Evolutionary conservation across 2,888 invertebrate species (phyloP), one percentile per base, ranked within the genome.

Genomic region (Andrena bicolor): DNA sequence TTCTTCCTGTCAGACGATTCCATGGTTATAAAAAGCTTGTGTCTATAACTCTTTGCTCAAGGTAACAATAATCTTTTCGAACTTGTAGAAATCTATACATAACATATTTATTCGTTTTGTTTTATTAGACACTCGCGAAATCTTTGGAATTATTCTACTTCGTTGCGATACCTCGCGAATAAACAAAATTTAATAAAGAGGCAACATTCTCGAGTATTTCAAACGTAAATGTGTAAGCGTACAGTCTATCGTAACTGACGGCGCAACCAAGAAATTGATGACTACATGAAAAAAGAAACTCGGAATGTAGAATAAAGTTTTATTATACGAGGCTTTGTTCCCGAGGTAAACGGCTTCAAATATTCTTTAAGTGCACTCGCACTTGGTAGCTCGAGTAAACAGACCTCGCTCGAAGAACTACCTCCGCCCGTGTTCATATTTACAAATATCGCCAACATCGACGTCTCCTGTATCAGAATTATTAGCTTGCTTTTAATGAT

Each of bases 1-100:
- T 89, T 88, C 66, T 88, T 89, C 49, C 88, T 89, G n/a, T 88
- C 88, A 10, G 88, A 30, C 5, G 90, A 89, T 60, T 88, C 88
- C 88, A 88, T 88, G 61, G 35, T 76, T 73, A 23, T 41, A 48
- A 30, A 48, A 74, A 26, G 41, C 26, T 51, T 6, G 61, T 64
- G 8, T 64, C 64, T 72, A 83, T 2, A 66, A 63, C 28, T 2
- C 23, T 51, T 2, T 53, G 10, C 49, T 6, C 63, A 58, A 65
- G 10, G 61, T 56, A 66, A 26, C 7, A 23, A 65, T 63, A 35
- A 75, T 35, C 53, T 70, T 60, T 49, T 28, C 63, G 68, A 74
- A 74, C 66, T 48, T 65, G 32, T 23, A 70, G 7, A 51, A 66
- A 78, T 70, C 74, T 83, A 48, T 48, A 53, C 30, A 20, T 26